Evolutionary conservation across 2,113 vertebrate species (phyloP), one percentile per base, ranked within the genome.

Genomic region (Coracopsis vasa): DNA sequence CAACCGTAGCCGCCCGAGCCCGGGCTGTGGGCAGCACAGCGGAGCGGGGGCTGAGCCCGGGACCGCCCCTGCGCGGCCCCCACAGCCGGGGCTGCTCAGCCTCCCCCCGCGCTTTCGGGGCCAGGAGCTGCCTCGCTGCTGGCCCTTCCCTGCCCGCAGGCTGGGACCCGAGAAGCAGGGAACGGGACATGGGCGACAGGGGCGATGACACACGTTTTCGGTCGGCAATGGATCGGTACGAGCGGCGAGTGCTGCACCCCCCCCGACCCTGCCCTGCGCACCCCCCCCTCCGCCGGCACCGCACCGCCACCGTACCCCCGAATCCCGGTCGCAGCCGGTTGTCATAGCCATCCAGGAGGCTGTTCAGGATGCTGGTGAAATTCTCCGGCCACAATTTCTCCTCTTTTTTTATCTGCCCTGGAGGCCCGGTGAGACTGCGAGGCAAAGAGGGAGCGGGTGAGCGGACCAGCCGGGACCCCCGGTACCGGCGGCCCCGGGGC

Each of bases 311-410:
- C 98, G 81, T 99, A 99, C 99, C 99, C 97, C 99, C 99, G 92
- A 99, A 99, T 98, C 99, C 99, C 95, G 99, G 99, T 98, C 99
- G 98, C 95, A 99, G 99, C 96, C 99, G 98, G 98, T 99, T 99
- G 98, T 99, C 99, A 98, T 99, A 99, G 79, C 99, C 99, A 97
- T 99, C 99, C 97, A 99, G 98, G 95, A 99, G 99, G 97, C 98
- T 98, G 98, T 99, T 99, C 97, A 99, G 97, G 97, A 99, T 99
- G 80, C 98, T 98, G 48, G 99, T 99, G 97, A 99, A 99, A 99
- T 99, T 99, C 97, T 99, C 99, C 66, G 99, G 99, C 92, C 99
- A 98, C 83, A 99, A 97, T 98, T 98, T 99, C 85, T 99, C 99
- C 97, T 99, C 98, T 97, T 98, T 99, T 97, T 95, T 98, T 96